A percentile compares a stretch with the other conserved stretches of the same genome.
phyloP scores from a whole-genome alignment of 2,113 vertebrate species.

The Scopus umbretta region DNA sequence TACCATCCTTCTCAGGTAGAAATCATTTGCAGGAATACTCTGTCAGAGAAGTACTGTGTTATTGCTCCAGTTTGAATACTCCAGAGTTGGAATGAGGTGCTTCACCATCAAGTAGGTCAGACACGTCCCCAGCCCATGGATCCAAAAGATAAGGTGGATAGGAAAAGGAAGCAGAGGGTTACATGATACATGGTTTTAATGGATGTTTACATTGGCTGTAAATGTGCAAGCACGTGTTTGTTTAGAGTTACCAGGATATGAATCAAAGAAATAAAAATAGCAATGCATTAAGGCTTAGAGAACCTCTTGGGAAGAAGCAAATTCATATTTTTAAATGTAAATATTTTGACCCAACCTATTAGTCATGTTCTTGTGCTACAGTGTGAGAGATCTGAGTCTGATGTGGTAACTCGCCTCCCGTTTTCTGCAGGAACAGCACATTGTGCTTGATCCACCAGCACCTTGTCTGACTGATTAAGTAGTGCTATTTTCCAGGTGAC shows the following conservation, averaged over 20 bases:
- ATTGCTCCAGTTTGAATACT: not conserved
- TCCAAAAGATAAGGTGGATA: not conserved
- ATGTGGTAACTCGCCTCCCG: not conserved
- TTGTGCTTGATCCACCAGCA: not conserved
- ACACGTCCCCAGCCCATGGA: not conserved
- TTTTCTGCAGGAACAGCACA: not conserved
- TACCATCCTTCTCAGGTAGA: not conserved
- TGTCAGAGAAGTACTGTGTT: not conserved
- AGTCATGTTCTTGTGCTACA: not conserved
- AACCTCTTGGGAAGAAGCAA: conserved; percentile 31
- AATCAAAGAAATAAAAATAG: conserved; percentile 56
- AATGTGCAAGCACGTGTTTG: not conserved
- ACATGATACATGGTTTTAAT: not conserved
- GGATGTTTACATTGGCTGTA: conserved; percentile 17
- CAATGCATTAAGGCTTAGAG: conserved; percentile 32
- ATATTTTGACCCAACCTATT: conserved; percentile 39
- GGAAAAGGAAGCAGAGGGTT: not conserved
- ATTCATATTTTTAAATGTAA: conserved; percentile 47
- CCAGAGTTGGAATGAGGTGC: not conserved
- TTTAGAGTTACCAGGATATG: conserved; percentile 42
- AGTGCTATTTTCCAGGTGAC: not conserved
- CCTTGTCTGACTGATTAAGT: not conserved
- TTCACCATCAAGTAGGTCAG: not conserved
- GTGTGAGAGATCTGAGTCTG: not conserved
- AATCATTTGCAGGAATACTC: not conserved